phyloP scores from a whole-genome alignment of 1,140 invertebrate species.

The Achroia grisella region DNA sequence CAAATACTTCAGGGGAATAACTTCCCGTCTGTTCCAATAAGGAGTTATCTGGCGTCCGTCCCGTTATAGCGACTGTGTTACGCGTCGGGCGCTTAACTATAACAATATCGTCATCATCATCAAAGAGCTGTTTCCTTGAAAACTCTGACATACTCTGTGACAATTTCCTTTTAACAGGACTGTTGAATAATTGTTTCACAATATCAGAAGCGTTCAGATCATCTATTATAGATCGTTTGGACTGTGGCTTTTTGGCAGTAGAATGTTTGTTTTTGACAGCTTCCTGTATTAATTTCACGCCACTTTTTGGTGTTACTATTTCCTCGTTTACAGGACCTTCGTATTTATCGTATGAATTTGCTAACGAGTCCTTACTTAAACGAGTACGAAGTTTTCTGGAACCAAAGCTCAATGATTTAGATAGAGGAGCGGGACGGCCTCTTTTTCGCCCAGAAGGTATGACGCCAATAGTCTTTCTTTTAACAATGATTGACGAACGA shows the following conservation, averaged over 20 bases:
- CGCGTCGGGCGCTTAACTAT: conserved; percentile 21
- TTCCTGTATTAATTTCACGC: conserved; percentile 45
- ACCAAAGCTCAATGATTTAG: conserved; percentile 26
- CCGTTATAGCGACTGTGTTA: conserved; percentile 24
- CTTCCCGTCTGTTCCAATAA: conserved; percentile 23
- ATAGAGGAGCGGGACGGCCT: conserved; percentile 15
- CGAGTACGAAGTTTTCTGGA: conserved; percentile 15
- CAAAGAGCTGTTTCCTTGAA: conserved; percentile 32
- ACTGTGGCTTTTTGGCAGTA: conserved; percentile 62
- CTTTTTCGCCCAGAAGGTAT: conserved; percentile 10
- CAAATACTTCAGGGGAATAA: conserved; percentile 38
- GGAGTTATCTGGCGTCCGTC: conserved; percentile 23
- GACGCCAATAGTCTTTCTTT: conserved; percentile 30
- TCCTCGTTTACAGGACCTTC: conserved; percentile 27
- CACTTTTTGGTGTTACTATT: conserved; percentile 53
- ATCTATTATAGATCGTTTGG: conserved; percentile 63
- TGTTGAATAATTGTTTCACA: conserved; percentile 64
- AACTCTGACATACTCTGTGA: conserved; percentile 65
- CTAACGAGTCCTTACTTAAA: conserved; percentile 19
- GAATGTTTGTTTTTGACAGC: conserved; percentile 68
- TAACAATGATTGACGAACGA: background rate
- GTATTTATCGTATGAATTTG: conserved; percentile 16
- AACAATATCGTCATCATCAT: conserved; percentile 22
- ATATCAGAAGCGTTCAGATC: conserved; percentile 56
- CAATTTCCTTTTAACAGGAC: conserved; percentile 65